Evolutionary conservation across 2,888 invertebrate species (phyloP).

Genomic region (Eristalis arbustorum): DNA sequence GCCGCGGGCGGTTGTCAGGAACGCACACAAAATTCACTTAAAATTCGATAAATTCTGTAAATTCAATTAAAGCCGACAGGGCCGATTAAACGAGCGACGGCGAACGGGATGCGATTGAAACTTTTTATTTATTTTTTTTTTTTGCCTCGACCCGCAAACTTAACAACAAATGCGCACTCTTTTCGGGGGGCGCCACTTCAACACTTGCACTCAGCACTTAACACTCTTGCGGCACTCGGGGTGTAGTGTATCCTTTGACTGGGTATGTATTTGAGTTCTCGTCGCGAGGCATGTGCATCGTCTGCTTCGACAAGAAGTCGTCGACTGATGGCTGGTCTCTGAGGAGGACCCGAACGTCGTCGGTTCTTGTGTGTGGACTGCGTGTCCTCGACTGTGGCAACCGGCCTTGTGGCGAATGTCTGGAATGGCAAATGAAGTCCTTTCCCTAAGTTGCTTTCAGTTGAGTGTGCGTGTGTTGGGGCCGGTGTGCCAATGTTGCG

Average conservation of each 20-base stretch:
- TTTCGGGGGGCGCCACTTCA: slow-evolving; percentile 1
- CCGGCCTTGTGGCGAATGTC: not conserved
- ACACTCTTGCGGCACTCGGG: not conserved
- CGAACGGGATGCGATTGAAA: not conserved
- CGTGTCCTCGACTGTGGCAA: not conserved
- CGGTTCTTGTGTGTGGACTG: not conserved
- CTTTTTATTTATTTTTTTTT: not conserved
- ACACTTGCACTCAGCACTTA: not conserved
- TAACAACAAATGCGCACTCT: not conserved
- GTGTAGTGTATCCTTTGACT: not conserved
- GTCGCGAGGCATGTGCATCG: slow-evolving; percentile 35
- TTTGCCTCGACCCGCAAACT: not conserved
- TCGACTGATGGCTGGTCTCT: slow-evolving; percentile 38
- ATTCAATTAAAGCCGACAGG: not conserved
- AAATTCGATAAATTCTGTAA: not conserved
- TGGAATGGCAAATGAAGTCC: slow-evolving; percentile 22
- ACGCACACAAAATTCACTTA: not conserved
- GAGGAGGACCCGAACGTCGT: not conserved
- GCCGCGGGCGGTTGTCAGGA: not conserved
- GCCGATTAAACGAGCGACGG: not conserved
- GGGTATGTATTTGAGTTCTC: not conserved
- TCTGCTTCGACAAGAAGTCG: slow-evolving; percentile 33
- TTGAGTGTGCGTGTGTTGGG: slow-evolving; percentile 13
- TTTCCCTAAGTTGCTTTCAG: slow-evolving; percentile 17
- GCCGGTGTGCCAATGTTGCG: slow-evolving; percentile 31